Evolutionary conservation across 2,113 vertebrate species (phyloP), one percentile per base, ranked within the genome.

Genomic region (Heterotis niloticus): DNA sequence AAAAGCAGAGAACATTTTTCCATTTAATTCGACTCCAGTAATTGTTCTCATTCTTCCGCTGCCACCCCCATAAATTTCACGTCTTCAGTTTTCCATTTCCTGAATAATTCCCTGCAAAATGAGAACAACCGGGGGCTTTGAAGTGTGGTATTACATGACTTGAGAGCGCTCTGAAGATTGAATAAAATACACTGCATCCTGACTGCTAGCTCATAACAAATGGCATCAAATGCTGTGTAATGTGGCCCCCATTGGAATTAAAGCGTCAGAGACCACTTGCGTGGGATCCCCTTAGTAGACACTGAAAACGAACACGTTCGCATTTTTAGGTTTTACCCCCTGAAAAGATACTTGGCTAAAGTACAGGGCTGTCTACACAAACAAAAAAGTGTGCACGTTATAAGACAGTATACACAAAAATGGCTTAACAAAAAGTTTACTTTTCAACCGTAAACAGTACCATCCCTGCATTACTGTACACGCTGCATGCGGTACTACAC

Each of bases 31-130:
- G 52, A 74, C 71, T 74, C 59, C 59, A 20, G 59, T 62, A 62
- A 62, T 20, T 62, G 71, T n/a, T 28, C 71, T 57, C 10, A 4
- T 69, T 34, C 28, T 69, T 12, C 54, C 54, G 57, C 52, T 23
- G 23, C 65, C 65, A 57, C 65, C 34, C 34, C 20, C n/a, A 57
- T 59, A 62, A 10, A 26, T 34, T 56, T 34, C 13, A 57, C 57
- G 76, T 67, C 24, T 78, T 54, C 62, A 56, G 20, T 34, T 62
- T 57, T 75, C 18, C 18, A 75, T 68, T 78, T 77, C n/a, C 23
- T 78, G 52, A 56, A 78, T 68, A 78, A 54, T 67, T 64, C 52
- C 26, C 54, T 57, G 51, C 65, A 67, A 54, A 78, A 78, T 78
- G 57, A 56, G 51, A 57, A 68, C 44, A 56, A 20, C 68, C n/a